phyloP scores from a whole-genome alignment of 2,797 vertebrate species.

The Propithecus perrieri region DNA sequence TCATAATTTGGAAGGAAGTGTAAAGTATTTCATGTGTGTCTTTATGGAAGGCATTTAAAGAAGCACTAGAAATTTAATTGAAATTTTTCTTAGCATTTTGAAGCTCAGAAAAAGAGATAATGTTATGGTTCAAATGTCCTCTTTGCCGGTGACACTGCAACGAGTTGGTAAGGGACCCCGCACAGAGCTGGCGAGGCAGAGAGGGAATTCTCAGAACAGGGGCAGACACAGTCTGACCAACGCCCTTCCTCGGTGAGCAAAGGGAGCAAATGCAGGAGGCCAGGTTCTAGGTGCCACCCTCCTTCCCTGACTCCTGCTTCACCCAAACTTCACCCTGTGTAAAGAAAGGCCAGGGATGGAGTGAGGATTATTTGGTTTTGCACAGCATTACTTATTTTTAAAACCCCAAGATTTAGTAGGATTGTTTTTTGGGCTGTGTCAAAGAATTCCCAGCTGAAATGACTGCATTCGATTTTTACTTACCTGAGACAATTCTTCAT shows the following conservation, averaged over 20 bases:
- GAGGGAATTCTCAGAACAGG: not conserved
- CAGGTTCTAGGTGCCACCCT: not conserved
- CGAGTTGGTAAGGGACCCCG: not conserved
- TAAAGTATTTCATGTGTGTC: not conserved
- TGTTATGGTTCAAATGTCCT: not conserved
- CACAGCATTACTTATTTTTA: not conserved
- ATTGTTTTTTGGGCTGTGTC: not conserved
- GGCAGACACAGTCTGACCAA: not conserved
- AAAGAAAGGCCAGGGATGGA: not conserved
- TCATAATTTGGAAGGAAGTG: not conserved
- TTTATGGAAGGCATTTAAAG: slow-evolving; percentile 12
- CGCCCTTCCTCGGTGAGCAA: not conserved
- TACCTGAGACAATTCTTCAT: not conserved
- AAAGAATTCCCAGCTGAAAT: not conserved
- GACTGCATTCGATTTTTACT: not conserved
- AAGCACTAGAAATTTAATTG: not conserved
- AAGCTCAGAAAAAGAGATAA: not conserved
- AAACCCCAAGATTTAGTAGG: not conserved
- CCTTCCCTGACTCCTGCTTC: not conserved
- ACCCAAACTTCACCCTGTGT: rapidly evolving
- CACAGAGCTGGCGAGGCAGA: not conserved
- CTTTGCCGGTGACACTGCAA: not conserved
- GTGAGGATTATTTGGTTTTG: not conserved
- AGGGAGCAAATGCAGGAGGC: not conserved
- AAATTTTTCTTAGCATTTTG: not conserved